These are phyloP conservation scores for Pycnomerus fuliginosus DNA, from an alignment of 2,888 invertebrate genomes.

Conservation along the genomic window DNA sequence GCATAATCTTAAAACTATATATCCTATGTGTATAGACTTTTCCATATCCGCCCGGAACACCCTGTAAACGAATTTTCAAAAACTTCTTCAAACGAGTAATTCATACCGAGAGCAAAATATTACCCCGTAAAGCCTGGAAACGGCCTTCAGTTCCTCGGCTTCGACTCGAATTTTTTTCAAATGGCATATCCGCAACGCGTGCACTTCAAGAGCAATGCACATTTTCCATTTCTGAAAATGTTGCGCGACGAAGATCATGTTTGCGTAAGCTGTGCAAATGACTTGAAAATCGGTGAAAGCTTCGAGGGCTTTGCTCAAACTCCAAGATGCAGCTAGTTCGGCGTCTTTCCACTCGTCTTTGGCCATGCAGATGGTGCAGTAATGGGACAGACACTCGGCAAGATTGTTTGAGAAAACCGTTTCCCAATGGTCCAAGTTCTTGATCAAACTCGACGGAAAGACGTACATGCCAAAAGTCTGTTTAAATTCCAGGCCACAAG, in stretches of 20 bases:
- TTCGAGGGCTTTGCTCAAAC: constrained; percentile 56
- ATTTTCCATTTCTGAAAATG: constrained; percentile 38
- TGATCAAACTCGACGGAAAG: constrained; percentile 35
- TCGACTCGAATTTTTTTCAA: constrained; percentile 48
- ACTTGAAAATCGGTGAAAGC: constrained; percentile 57
- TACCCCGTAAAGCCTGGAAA: constrained; percentile 51
- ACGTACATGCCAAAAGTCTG: constrained; percentile 45
- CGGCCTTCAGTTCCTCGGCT: constrained; percentile 51
- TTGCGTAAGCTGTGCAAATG: constrained; percentile 58
- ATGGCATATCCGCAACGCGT: constrained; percentile 50
- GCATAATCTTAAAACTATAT: constrained; percentile 46
- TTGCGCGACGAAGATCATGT: constrained; percentile 53
- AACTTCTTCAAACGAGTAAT: constrained; percentile 4
- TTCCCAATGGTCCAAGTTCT: constrained; percentile 41
- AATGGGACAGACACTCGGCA: constrained; percentile 50
- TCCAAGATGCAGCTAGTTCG: constrained; percentile 60
- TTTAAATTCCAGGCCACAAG: constrained; percentile 37
- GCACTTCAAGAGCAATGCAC: constrained; percentile 48
- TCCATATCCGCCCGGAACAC: constrained; percentile 45
- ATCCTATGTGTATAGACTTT: constrained; percentile 50
- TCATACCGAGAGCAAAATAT: constrained; percentile 43
- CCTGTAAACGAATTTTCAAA: too few relatives aligned
- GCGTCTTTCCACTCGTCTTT: constrained; percentile 54
- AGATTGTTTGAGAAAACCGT: constrained; percentile 53
- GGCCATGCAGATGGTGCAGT: constrained; percentile 51